Evolutionary conservation across 2,888 invertebrate species (phyloP), one percentile per base, ranked within the genome.

Genomic region (Melitaea athalia): DNA sequence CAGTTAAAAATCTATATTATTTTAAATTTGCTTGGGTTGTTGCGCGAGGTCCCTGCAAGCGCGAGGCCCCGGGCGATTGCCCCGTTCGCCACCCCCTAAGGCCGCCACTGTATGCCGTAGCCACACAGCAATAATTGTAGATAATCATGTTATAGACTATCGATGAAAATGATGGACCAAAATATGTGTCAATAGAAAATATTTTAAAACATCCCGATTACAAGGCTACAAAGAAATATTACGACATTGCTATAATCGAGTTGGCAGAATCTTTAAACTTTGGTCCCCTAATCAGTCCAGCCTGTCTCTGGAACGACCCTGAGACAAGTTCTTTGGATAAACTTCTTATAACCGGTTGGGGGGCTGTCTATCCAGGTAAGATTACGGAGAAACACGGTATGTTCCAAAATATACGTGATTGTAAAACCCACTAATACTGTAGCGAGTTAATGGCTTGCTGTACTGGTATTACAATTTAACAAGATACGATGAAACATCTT

Each of bases 211-310:
- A 65, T 17, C 24, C 50, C 12, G 14, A 59, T 1, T 65, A 59
- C 15, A 38, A 42, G 6, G 4, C 65, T 15, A 47, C 63, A 0
- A 45, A 59, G 24, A 17, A 33, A 0, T 59, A 65, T 24, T 65
- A 31, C 14, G 65, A 65, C 14, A 65, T 65, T 31, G 65, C 65
- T n/a, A 17, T 65, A 0, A 14, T 65, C 7, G 65, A 59, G n/a
- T 11, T 65, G 1, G 15, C 49, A 0, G 24, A 59, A 1, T n/a
- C 57, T 52, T 38, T 62, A 2, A 49, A 6, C 15, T 15, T 50
- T 17, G 38, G 64, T 17, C 42, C 64, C 7, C 59, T 64, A 3
- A 64, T 59, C 24, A 38, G 59, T 0, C 64, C 59, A 24, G 64
- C 59, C 10, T 64, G 64, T 17, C 64, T 63, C 5, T 63, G 62